Base-by-base conservation (phyloP, 2,888 invertebrate species). In the Andrena chrysosceles region DNA sequence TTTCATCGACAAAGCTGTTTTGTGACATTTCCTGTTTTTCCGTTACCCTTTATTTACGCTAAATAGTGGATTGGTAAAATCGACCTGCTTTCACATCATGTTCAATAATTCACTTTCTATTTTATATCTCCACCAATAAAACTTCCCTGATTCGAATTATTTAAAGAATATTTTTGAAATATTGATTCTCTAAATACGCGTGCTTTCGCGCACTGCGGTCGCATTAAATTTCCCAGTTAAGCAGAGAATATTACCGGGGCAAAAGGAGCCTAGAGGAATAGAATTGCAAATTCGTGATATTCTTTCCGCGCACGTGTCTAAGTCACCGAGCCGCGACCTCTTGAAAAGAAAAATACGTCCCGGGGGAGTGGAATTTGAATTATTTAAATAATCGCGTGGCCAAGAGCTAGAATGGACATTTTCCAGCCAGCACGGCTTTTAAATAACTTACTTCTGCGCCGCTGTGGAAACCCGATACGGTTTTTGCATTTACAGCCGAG, bases 301-400 rank as follows among this genome's bases (percentile, higher is more conserved):
- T 67, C 49, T 52, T 62, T 35, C 35, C 49, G 29, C 31, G 23
- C 26, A 13, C 52, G 60, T 42, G 67, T 62, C 52, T 20, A 48
- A 64, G 56, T 66, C 72, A 49, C 20, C 35, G 59, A 72, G 29
- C 49, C 72, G 29, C 64, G 52, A 35, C n/a, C 31, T 23, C 42
- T 66, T 48, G 54, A 62, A 70, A 77, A 60, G 29, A 64, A 42
- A 69, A 54, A 69, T 59, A 31, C 52, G 42, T 35, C 62, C 26
- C 66, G 8, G 0, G n/a, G 2, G 59, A 56, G 42, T 62, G 52
- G 8, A 54, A 56, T 31, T 70, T 81, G 49, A 75, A 82, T 62
- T 75, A 82, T 82, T 82, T 67, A 81, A 81, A 81, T 82, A 82
- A 71, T 67, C 75, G 68, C 42, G 31, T 20, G 31, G 64, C 52